Percentiles rank a stretch among this genome's conserved stretches.
phyloP scores from a whole-genome alignment of 2,113 vertebrate genomes.

The Lophochroa leadbeateri region DNA sequence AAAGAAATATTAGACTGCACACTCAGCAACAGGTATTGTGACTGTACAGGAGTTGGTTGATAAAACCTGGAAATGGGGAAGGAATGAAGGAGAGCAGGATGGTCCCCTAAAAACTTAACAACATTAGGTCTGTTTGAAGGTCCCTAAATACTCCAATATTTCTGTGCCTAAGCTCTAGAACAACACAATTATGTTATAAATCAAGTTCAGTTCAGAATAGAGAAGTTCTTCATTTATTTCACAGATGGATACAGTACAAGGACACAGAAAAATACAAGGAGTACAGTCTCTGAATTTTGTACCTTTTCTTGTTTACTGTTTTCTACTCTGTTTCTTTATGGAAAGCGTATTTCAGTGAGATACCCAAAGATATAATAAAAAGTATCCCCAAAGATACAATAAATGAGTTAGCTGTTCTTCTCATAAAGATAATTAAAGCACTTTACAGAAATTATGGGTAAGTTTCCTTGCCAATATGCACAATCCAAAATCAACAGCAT shows the following conservation, averaged over 20 bases:
- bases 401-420: slow-evolving; percentile 13
- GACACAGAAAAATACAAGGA: neutral
- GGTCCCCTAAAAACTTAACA: neutral
- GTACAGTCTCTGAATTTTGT: neutral
- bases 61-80: neutral
- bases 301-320: neutral
- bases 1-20: neutral
- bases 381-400: neutral
- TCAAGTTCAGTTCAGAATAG: neutral
- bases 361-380: neutral
- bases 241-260: neutral
- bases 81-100: neutral
- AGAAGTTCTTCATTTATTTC: neutral
- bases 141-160: neutral
- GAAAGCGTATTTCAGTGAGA: neutral
- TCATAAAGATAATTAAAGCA: slow-evolving; percentile 26
- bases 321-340: neutral
- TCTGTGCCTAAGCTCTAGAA: neutral
- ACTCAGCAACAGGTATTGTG: accelerated
- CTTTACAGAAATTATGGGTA: slow-evolving; percentile 22
- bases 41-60: neutral
- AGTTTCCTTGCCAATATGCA: neutral
- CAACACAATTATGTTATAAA: neutral
- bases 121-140: neutral
- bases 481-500: slow-evolving; percentile 33